These are phyloP conservation scores for Smithornis capensis DNA, from an alignment of 2,113 vertebrate species.

Conservation along the genomic window DNA sequence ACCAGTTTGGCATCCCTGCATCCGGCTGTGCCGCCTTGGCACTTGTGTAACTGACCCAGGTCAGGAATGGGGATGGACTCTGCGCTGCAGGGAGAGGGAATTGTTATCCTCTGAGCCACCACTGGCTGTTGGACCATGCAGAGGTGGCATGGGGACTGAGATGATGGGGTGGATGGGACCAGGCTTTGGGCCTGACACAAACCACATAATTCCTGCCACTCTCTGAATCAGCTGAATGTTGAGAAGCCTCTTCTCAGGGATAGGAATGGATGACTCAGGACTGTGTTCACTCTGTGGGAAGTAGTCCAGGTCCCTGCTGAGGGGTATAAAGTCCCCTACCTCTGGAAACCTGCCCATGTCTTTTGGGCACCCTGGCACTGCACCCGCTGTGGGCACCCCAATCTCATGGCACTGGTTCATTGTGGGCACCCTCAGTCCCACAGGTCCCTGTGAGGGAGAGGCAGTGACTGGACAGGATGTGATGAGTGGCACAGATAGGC, in stretches of 20 bases:
- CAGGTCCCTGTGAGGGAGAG: not conserved
- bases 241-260: not conserved
- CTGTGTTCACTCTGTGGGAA: rapidly evolving
- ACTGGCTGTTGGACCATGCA: not conserved
- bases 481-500: not conserved
- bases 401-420: not conserved
- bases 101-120: not conserved
- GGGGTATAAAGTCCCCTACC: not conserved
- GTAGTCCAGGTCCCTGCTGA: not conserved
- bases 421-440: not conserved
- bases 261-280: rapidly evolving
- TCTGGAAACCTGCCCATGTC: not conserved
- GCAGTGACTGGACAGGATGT: not conserved
- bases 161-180: not conserved
- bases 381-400: not conserved
- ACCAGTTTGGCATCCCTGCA: not conserved
- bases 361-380: not conserved
- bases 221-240: not conserved
- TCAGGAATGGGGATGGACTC: not conserved
- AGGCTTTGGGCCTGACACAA: not conserved
- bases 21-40: rapidly evolving
- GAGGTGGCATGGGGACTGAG: not conserved
- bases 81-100: not conserved
- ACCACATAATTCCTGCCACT: not conserved
- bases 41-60: not conserved